These are phyloP conservation scores for Tamandua tetradactyla DNA, from an alignment of 2,797 vertebrate genomes.

Conservation along the genomic window DNA sequence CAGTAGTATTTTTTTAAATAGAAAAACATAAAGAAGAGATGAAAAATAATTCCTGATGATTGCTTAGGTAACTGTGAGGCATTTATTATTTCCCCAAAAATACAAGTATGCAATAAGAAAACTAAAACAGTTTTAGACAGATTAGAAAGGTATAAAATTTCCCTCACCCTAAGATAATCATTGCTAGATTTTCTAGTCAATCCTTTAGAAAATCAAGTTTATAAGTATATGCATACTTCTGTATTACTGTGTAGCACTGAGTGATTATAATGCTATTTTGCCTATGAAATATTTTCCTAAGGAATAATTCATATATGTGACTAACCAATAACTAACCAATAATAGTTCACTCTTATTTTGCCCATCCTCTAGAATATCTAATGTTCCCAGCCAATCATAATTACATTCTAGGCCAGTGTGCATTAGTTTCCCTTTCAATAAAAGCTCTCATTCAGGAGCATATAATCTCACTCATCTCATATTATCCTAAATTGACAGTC, in stretches of 20 bases:
- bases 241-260: background rate
- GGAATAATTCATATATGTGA: background rate
- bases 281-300: constrained; percentile 32
- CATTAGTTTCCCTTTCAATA: background rate
- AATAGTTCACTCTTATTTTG: background rate
- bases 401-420: background rate
- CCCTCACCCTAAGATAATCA: background rate
- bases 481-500: background rate
- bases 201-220: constrained; percentile 24
- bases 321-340: background rate
- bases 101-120: background rate
- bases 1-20: background rate
- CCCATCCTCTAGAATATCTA: background rate
- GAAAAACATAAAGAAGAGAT: constrained; percentile 17
- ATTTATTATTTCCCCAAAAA: background rate
- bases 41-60: background rate
- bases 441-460: background rate
- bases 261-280: background rate
- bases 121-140: background rate
- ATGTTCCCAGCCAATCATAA: background rate
- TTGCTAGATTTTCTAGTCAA: constrained; percentile 26
- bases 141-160: constrained; percentile 27
- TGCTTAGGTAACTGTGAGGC: background rate
- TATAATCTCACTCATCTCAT: background rate
- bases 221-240: background rate